A percentile compares a stretch with the other conserved stretches of the same genome.
phyloP scores from a whole-genome alignment of 2,113 vertebrate species.

The Cettia cetti region DNA sequence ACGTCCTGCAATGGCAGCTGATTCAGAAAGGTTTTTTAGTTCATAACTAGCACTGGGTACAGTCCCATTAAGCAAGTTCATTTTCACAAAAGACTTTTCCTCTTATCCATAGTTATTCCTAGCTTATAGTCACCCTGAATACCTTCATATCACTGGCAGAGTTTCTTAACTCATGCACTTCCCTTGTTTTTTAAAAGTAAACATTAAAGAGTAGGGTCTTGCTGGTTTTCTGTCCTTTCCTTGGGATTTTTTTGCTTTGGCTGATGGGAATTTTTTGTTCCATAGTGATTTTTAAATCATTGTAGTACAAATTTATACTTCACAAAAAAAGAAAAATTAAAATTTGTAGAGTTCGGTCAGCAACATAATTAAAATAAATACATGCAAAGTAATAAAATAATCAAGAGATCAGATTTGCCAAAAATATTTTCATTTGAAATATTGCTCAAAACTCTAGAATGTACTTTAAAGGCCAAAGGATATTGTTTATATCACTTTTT shows the following conservation, averaged over 20 bases:
- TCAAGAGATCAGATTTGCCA: not conserved
- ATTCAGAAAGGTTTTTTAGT: not conserved
- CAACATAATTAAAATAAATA: not conserved
- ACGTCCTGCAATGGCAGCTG: not conserved
- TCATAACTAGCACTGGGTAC: not conserved
- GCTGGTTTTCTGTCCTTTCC: not conserved
- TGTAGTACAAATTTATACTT: not conserved
- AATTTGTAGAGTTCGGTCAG: not conserved
- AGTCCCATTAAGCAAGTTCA: not conserved
- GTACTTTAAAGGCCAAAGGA: not conserved
- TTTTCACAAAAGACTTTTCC: not conserved
- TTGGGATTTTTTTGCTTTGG: not conserved
- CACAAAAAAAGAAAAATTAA: not conserved
- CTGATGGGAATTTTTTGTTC: not conserved
- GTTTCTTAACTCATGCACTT: not conserved
- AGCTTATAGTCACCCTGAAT: not conserved
- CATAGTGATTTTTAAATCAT: not conserved
- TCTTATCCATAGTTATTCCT: not conserved
- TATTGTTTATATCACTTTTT: not conserved
- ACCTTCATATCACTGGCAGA: not conserved
- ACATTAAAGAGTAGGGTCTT: fast-evolving
- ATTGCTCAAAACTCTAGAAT: not conserved
- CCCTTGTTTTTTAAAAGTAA: not conserved
- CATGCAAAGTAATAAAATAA: not conserved
- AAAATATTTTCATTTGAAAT: not conserved